Percentiles rank a stretch among this genome's conserved stretches.
phyloP scores from a whole-genome alignment of 2,113 vertebrate genomes.

The Propithecus coquereli region DNA sequence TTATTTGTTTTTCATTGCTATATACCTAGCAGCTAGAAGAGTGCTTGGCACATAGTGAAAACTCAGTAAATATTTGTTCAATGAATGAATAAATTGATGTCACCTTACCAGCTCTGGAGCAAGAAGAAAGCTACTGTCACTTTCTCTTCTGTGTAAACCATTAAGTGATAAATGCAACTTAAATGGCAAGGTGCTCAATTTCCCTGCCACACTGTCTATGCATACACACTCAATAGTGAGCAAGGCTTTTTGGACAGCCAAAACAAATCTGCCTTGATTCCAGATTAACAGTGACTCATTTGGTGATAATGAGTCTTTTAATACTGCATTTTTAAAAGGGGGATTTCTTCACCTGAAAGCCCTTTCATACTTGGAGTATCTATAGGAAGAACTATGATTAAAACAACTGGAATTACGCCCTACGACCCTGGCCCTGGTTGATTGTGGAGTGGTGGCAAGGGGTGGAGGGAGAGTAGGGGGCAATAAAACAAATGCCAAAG shows the following conservation, averaged over 20 bases:
- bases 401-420: neutral
- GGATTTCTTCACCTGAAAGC: neutral
- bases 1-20: neutral
- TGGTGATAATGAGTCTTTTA: neutral
- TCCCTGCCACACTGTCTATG: neutral
- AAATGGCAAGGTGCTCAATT: neutral
- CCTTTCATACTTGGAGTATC: neutral
- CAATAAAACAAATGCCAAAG: neutral
- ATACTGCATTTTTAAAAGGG: neutral
- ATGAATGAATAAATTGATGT: neutral
- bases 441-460: neutral
- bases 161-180: neutral
- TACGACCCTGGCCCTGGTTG: neutral
- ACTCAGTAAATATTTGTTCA: neutral
- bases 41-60: neutral
- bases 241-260: neutral
- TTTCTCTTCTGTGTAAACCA: neutral
- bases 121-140: neutral
- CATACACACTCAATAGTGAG: neutral
- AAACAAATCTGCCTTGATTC: neutral
- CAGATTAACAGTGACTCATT: neutral
- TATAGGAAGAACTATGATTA: neutral
- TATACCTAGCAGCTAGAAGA: neutral
- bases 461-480: neutral
- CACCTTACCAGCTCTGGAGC: neutral